phyloP scores from a whole-genome alignment of 2,113 vertebrate genomes.

The Sakesphorus luctuosus region DNA sequence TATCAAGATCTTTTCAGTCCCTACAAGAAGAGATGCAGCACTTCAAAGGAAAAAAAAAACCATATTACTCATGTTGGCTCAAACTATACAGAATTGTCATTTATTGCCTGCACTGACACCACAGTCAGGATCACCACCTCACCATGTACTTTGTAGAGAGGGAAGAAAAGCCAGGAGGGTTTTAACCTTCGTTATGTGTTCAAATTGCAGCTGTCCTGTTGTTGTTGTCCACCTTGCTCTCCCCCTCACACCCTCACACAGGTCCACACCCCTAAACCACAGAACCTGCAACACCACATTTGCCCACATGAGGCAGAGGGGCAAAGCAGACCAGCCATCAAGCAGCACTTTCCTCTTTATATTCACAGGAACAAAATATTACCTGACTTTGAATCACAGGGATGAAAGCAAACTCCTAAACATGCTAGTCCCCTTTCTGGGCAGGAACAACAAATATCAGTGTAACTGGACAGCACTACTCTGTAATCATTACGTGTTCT shows the following conservation, averaged over 20 bases:
- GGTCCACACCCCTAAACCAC: background rate
- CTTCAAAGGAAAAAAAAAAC: background rate
- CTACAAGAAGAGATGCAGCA: background rate
- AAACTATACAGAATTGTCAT: background rate
- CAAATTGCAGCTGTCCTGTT: background rate
- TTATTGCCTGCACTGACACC: background rate
- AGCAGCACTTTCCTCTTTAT: background rate
- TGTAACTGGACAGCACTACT: background rate
- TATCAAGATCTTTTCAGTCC: background rate
- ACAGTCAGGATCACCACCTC: background rate
- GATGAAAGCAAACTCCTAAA: background rate
- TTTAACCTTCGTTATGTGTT: background rate
- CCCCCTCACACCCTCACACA: background rate
- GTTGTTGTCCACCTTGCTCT: background rate
- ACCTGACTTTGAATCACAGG: background rate
- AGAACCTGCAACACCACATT: background rate
- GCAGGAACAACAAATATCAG: background rate
- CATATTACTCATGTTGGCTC: background rate
- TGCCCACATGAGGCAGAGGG: accelerated
- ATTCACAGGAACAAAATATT: background rate
- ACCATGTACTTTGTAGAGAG: background rate
- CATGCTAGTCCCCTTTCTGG: background rate
- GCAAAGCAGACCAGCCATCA: background rate
- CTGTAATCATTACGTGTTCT: background rate
- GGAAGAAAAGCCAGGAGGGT: background rate